Evolutionary conservation across 2,888 invertebrate genomes (phyloP), one percentile per base, ranked within the genome.

Genomic region (Sminthurides aquaticus): DNA sequence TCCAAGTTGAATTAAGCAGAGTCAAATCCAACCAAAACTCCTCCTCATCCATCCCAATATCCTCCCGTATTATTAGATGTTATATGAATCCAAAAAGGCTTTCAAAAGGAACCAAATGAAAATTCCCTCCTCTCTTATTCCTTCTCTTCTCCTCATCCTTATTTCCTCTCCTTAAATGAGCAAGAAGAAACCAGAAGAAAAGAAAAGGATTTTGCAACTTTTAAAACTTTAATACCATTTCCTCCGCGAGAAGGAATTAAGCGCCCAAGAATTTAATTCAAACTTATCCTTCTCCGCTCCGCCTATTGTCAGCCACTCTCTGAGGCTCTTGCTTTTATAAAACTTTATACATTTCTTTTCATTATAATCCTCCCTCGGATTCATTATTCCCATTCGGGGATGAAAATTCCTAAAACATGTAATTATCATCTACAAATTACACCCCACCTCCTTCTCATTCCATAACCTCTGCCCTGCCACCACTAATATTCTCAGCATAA

Each of bases 1-100:
- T n/a, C n/a, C n/a, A n/a, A n/a, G n/a, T n/a, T n/a, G 49, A 1
- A 20, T 22, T 52, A 43, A 48, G 57, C 62, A n/a, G 62, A 62
- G 29, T 20, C 24, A 52, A 18, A 58, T 34, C 58, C 5, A 18
- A 24, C 22, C 27, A 18, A 18, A 20, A 43, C 55, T 28, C 61
- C 28, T 24, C n/a, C 5, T 34, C 11, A 25, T 20, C 26, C 28
- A 3, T 5, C 57, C 57, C 28, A 27, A 26, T 25, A 27, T 57
- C 57, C 57, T 57, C 20, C 18, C 52, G 43, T 18, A 52, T 52
- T 52, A 52, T 52, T 52, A 22, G 20, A 20, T 20, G 11, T 52
- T 52, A 8, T 43, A 52, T 22, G 52, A 34, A 34, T 34, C 43
- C 8, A 34, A 34, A n/a, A n/a, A 34, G 43, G 11, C 5, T 52